Base-by-base conservation (phyloP, 2,113 vertebrate species). In the Cheilinus undulatus region DNA sequence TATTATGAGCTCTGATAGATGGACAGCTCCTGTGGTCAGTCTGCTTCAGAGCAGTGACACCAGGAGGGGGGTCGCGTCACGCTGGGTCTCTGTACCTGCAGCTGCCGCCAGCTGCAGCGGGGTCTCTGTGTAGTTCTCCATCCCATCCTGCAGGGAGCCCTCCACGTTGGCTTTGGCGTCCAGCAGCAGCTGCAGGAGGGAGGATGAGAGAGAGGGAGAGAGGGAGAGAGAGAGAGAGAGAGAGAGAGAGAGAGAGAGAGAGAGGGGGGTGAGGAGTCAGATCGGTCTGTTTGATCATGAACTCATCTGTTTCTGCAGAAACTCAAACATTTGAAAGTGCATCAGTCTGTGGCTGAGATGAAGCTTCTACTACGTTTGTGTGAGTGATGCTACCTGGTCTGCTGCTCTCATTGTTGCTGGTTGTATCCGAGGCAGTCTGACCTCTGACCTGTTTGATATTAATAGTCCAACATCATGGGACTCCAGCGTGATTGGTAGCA, bases 101-200 rank as follows among this genome's bases (percentile, higher is more conserved):
- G 97, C 97, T 2, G 98, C 94, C 15, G 97, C 97, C 57, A 99
- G 91, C 88, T 99, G 98, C 74, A 99, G 92, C 6, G 97, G 97
- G 0, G 98, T 99, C 93, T 99, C 98, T 0, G 97, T 97, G 88
- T 98, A 98, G 91, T 99, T 99, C 92, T 99, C 98, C 78, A 97
- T 97, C 6, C 96, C 95, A 0, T 97, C 95, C 74, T 98, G 97
- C 89, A 98, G 93, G n/a, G 97, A 98, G 23, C 97, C 98, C 90
- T 99, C 97, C 48, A 98, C 97, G 28, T 95, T 97, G 83, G 97
- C 97, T 86, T 96, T 95, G 32, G 96, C 97, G 27, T 99, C 98
- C 69, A 99, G 92, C 80, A 99, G 91, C 67, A 99, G 92, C 98
- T 99, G 85, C 92, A 62, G 14, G 87, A 87, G 58, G 88, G 88